These are phyloP conservation scores for Bufo gargarizans DNA, from an alignment of 2,113 vertebrate genomes.

Conservation along the genomic window DNA sequence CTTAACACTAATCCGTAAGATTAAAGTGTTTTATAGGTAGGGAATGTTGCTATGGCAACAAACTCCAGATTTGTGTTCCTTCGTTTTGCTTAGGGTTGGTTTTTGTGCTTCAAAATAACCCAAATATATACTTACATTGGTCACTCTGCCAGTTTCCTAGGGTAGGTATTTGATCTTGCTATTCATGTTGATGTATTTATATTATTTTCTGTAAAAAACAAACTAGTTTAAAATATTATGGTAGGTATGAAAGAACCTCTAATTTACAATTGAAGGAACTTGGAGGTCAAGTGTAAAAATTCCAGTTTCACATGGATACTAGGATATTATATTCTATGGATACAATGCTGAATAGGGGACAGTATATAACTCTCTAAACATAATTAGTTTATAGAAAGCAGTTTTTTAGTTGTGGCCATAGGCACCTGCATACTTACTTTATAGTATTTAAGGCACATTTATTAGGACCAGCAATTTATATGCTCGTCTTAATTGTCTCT, in stretches of 20 bases:
- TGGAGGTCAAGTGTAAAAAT: background rate
- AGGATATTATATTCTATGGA: too few species aligned
- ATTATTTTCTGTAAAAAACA: background rate
- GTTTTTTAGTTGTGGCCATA: too few species aligned
- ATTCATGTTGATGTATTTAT: background rate
- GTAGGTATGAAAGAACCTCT: background rate
- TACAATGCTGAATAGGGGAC: too few species aligned
- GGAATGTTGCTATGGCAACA: constrained; percentile 44
- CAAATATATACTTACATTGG: constrained; percentile 44
- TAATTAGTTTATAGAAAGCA: too few species aligned
- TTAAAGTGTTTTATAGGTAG: constrained; percentile 54
- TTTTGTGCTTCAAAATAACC: constrained; percentile 37
- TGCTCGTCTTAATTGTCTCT: too few species aligned
- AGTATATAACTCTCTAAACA: too few species aligned
- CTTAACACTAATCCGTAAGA: constrained; percentile 59
- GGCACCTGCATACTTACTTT: too few species aligned
- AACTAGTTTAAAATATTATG: background rate
- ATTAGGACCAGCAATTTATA: too few species aligned
- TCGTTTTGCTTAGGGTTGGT: constrained; percentile 50
- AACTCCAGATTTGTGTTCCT: constrained; percentile 44
- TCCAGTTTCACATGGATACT: too few species aligned
- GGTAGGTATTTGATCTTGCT: constrained; percentile 37
- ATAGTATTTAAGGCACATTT: too few species aligned
- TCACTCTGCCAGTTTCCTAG: background rate
- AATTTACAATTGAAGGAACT: background rate